phyloP scores from a whole-genome alignment of 64 coral and sea anemone species.

The Dendronephthya gigantea region DNA sequence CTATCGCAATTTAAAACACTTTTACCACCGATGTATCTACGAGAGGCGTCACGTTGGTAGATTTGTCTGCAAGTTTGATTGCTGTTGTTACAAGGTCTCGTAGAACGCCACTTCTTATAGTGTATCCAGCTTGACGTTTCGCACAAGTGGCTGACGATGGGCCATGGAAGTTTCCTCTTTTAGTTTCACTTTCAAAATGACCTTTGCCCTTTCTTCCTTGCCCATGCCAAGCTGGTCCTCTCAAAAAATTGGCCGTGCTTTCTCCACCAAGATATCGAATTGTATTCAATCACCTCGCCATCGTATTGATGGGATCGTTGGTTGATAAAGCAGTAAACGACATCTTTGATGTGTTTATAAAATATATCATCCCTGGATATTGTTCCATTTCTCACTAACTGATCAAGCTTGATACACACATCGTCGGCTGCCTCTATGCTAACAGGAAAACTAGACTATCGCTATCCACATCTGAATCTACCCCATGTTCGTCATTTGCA shows the following conservation, averaged over 20 bases:
- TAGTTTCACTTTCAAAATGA: slow-evolving; percentile 36
- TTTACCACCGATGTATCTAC: slow-evolving; percentile 34
- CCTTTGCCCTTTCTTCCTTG: slow-evolving; percentile 38
- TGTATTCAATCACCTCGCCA: slow-evolving; percentile 43
- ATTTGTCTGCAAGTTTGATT: slow-evolving; percentile 56
- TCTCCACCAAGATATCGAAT: slow-evolving; percentile 53
- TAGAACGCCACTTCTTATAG: slow-evolving; percentile 45
- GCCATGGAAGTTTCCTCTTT: slow-evolving; percentile 52
- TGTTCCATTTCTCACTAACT: slow-evolving; percentile 38
- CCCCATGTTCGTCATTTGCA: slow-evolving; percentile 25
- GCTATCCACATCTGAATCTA: slow-evolving; percentile 48
- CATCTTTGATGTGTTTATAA: slow-evolving; percentile 54
- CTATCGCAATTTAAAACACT: slow-evolving; percentile 44
- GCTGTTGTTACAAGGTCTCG: slow-evolving; percentile 49
- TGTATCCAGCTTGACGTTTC: slow-evolving; percentile 44
- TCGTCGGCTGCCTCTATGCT: slow-evolving; percentile 46
- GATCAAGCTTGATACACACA: slow-evolving; percentile 50
- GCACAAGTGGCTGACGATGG: slow-evolving; percentile 45
- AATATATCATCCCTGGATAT: slow-evolving; percentile 43
- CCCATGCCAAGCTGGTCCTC: slow-evolving; percentile 46
- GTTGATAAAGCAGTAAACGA: slow-evolving; percentile 22
- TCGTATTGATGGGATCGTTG: slow-evolving; percentile 41
- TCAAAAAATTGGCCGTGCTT: slow-evolving; percentile 55
- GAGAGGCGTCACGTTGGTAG: slow-evolving; percentile 34
- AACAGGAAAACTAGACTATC: slow-evolving; percentile 43